These are phyloP conservation scores for Pipistrellus pygmaeus DNA, from an alignment of 2,797 vertebrate genomes.

Conservation along the genomic window DNA sequence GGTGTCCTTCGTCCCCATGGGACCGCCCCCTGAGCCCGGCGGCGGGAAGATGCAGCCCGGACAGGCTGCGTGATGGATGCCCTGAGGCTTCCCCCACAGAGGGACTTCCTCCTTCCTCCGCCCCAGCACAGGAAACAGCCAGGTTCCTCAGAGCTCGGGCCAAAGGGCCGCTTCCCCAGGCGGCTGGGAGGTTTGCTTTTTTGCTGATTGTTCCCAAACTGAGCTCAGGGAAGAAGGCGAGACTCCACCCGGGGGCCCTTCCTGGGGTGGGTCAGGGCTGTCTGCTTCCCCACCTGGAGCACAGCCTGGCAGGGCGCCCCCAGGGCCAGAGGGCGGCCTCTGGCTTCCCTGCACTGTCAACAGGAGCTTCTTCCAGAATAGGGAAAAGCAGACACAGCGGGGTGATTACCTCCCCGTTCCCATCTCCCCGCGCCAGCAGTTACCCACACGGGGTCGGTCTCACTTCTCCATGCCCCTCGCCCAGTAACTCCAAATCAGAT, in stretches of 20 bases:
- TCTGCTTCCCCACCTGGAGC: background rate
- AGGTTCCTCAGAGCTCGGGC: background rate
- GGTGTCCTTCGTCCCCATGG: background rate
- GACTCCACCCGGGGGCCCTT: background rate
- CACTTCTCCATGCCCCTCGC: background rate
- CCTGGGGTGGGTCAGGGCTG: background rate
- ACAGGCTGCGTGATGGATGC: background rate
- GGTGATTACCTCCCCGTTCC: background rate
- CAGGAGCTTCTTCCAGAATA: background rate
- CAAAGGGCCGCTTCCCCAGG: background rate
- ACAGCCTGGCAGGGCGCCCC: background rate
- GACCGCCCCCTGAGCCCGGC: background rate
- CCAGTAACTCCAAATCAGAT: background rate
- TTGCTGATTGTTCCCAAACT: background rate
- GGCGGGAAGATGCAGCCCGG: background rate
- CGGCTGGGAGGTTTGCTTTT: background rate
- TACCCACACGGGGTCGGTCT: rapidly evolving
- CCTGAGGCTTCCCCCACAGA: background rate
- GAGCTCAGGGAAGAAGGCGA: background rate
- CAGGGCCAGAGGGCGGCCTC: background rate
- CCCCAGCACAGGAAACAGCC: constrained; percentile 60
- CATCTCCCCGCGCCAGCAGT: rapidly evolving
- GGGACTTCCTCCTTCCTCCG: constrained; percentile 59
- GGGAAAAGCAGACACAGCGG: background rate
- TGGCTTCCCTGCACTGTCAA: background rate